phyloP scores from a whole-genome alignment of 2,888 invertebrate genomes.

The Drosophila peninsularis region DNA sequence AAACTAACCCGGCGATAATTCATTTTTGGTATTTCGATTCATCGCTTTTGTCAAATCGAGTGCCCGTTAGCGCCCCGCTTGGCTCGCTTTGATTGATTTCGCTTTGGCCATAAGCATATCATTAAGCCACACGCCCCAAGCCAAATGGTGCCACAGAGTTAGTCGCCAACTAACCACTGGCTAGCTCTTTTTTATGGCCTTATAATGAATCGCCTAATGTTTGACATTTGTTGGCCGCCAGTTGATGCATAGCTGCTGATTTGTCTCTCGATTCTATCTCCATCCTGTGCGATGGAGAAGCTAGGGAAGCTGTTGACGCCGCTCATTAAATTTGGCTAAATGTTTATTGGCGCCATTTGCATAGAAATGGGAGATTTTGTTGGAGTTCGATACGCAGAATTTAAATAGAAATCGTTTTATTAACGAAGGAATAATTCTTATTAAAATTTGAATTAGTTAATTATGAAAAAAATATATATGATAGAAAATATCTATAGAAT shows the following conservation, averaged over 20 bases:
- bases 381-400: not conserved
- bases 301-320: slow-evolving; percentile 7
- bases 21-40: slow-evolving; percentile 39
- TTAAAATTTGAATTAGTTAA: not conserved
- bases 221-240: slow-evolving; percentile 43
- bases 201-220: slow-evolving; percentile 48
- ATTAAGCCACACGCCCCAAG: slow-evolving; percentile 42
- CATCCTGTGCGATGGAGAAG: not conserved
- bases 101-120: slow-evolving; percentile 49
- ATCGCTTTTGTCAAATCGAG: slow-evolving; percentile 50
- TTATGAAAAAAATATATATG: not conserved
- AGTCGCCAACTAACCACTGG: slow-evolving; percentile 21
- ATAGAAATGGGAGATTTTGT: slow-evolving; percentile 1
- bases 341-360: slow-evolving; percentile 10
- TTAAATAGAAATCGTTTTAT: not conserved
- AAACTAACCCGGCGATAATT: slow-evolving; percentile 26
- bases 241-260: slow-evolving; percentile 20
- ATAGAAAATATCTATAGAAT: not conserved
- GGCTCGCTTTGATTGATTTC: slow-evolving; percentile 60
- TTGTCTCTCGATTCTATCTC: slow-evolving; percentile 6
- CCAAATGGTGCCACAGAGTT: slow-evolving; percentile 23
- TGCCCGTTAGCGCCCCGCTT: slow-evolving; percentile 65
- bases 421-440: not conserved
- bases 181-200: slow-evolving; percentile 41
- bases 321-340: slow-evolving; percentile 10